phyloP scores from a whole-genome alignment of 2,113 vertebrate genomes.

The Dendrocopos noguchii region DNA sequence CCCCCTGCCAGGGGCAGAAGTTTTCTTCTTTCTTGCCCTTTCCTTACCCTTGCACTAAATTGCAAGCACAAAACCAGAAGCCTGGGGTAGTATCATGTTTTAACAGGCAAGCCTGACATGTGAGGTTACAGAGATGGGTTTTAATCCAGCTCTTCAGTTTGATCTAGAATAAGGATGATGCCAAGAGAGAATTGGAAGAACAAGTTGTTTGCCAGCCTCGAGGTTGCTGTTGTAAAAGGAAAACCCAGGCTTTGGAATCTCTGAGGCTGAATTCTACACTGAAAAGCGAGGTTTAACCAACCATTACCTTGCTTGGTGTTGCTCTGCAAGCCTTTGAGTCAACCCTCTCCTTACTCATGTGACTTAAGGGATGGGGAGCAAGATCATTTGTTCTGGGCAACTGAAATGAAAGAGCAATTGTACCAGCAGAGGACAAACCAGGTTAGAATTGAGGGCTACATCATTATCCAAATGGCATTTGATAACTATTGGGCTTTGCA shows the following conservation, averaged over 20 bases:
- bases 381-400: background rate
- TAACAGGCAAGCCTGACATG: background rate
- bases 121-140: background rate
- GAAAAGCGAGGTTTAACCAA: constrained; percentile 19
- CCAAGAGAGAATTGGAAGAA: background rate
- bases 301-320: background rate
- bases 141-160: background rate
- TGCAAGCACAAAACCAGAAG: background rate
- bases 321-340: background rate
- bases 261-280: background rate
- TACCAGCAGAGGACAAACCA: background rate
- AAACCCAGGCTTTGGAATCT: background rate
- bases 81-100: background rate
- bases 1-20: background rate
- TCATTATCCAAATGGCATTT: background rate
- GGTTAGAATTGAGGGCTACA: background rate
- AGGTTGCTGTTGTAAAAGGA: background rate
- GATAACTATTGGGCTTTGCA: background rate
- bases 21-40: background rate
- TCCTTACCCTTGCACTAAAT: background rate
- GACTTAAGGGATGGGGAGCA: background rate
- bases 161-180: background rate
- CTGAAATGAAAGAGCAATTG: background rate
- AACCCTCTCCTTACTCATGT: background rate
- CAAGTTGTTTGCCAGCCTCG: background rate